Evolutionary conservation across 2,888 invertebrate species (phyloP).

Genomic region (Fragum whitleyi): DNA sequence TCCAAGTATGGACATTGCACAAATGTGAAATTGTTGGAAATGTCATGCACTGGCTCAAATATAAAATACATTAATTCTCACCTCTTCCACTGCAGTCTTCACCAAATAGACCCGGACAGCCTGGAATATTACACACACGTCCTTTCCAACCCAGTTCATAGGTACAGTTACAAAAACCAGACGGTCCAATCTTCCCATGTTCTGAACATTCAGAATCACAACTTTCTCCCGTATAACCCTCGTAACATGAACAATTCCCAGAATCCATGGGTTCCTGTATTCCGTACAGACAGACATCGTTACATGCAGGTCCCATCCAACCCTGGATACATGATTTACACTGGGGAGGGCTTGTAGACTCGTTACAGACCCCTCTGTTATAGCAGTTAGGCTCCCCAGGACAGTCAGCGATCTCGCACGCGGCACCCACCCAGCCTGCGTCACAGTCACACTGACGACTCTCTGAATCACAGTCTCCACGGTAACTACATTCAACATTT

Average conservation of each 20-base stretch:
- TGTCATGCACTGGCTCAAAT: no score
- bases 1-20: no score
- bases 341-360: conserved; percentile 67
- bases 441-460: conserved; percentile 70
- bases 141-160: conserved; percentile 77
- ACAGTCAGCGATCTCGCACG: conserved; percentile 74
- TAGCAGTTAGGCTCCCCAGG: conserved; percentile 74
- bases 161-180: conserved; percentile 71
- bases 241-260: conserved; percentile 71
- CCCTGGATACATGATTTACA: conserved; percentile 69
- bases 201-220: conserved; percentile 79
- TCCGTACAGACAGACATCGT: conserved; percentile 75
- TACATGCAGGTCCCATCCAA: conserved; percentile 77
- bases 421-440: conserved; percentile 72
- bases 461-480: conserved; percentile 75
- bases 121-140: conserved; percentile 75
- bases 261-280: conserved; percentile 68
- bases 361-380: conserved; percentile 69
- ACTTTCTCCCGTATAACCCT: conserved; percentile 76
- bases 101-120: conserved; percentile 76
- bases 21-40: no score
- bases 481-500: conserved; percentile 70
- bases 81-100: conserved; percentile 78
- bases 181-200: conserved; percentile 67
- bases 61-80: conserved; percentile 31